Conservation (phyloP, 2,113 vertebrate genomes). For the Cricetomys ansorgei region DNA sequence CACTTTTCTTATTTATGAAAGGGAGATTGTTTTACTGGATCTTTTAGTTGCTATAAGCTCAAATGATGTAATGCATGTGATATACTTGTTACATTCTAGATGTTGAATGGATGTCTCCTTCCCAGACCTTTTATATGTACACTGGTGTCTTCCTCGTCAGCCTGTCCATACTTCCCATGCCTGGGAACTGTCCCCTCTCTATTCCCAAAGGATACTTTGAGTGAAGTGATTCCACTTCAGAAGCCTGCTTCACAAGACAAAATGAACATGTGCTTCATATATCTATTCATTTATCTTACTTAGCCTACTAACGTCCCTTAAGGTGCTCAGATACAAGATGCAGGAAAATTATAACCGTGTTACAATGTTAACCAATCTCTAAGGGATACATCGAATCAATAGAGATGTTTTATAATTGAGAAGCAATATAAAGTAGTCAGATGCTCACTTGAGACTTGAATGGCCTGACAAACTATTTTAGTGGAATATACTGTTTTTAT, state of each 20-base stretch:
- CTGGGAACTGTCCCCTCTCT: background rate
- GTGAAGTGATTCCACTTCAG: background rate
- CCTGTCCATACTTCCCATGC: background rate
- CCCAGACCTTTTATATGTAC: background rate
- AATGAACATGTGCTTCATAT: background rate
- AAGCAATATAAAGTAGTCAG: slow-evolving; percentile 2
- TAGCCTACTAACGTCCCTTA: background rate
- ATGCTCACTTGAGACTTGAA: background rate
- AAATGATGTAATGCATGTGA: background rate
- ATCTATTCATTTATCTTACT: background rate
- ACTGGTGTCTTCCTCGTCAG: background rate
- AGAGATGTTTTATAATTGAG: slow-evolving; percentile 1
- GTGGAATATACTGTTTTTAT: background rate
- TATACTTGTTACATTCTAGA: background rate
- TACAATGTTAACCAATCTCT: slow-evolving; percentile 29
- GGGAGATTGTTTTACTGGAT: background rate
- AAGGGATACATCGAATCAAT: slow-evolving; percentile 9
- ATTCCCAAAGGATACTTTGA: background rate
- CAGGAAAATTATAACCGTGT: background rate
- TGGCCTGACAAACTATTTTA: background rate
- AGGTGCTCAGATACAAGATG: background rate
- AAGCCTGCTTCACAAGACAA: background rate
- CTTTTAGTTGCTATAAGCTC: background rate
- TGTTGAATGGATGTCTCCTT: background rate
- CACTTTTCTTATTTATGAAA: background rate